phyloP scores from a whole-genome alignment of 2,888 invertebrate species.

The Xylota sylvarum region DNA sequence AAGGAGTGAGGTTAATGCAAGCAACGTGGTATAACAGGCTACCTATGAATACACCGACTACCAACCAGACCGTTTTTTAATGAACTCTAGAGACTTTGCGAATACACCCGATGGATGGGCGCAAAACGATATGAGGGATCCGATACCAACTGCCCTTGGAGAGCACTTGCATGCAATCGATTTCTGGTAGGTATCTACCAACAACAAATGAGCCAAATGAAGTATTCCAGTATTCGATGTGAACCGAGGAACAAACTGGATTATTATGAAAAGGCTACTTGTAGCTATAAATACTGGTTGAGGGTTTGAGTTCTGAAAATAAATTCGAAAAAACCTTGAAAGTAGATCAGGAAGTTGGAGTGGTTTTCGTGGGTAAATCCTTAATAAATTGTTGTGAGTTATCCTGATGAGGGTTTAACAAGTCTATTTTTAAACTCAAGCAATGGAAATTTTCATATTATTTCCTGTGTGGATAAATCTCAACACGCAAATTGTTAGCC shows the following conservation, averaged over 20 bases:
- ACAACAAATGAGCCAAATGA: slow-evolving; percentile 11
- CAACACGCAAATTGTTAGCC: no score
- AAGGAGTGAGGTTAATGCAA: slow-evolving; percentile 48
- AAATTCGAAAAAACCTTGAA: slow-evolving; percentile 1
- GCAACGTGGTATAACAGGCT: slow-evolving; percentile 49
- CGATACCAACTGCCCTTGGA: slow-evolving; percentile 24
- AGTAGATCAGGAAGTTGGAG: not conserved
- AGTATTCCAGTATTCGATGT: slow-evolving; percentile 19
- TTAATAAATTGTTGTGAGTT: not conserved
- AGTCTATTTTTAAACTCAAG: not conserved
- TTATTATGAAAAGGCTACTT: not conserved
- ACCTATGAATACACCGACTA: slow-evolving; percentile 10
- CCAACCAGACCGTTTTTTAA: slow-evolving; percentile 42
- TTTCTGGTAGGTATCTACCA: not conserved
- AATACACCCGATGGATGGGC: slow-evolving; percentile 8
- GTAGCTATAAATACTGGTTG: not conserved
- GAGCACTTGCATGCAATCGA: slow-evolving; percentile 39
- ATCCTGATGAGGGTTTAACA: not conserved
- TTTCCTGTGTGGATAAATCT: not conserved
- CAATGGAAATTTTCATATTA: not conserved
- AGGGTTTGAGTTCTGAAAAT: not conserved
- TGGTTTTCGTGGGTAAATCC: not conserved
- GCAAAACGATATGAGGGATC: slow-evolving; percentile 21
- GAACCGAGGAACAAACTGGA: slow-evolving; percentile 19
- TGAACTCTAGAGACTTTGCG: slow-evolving; percentile 60